Evolutionary conservation across 2,113 vertebrate species (phyloP).

Genomic region (Psammodynastes pulverulentus): DNA sequence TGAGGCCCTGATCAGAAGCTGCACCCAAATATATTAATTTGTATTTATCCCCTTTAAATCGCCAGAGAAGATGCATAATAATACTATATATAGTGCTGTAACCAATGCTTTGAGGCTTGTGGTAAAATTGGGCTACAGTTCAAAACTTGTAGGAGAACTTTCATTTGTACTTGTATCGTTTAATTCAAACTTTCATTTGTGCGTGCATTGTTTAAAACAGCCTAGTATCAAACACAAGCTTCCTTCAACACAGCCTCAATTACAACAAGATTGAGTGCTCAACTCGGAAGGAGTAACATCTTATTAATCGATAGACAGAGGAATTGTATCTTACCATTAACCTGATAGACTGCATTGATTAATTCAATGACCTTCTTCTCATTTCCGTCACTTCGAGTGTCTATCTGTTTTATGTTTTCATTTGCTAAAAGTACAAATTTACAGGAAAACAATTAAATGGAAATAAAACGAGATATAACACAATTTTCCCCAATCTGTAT

Average conservation of each 20-base stretch:
- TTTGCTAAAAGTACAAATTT: background rate
- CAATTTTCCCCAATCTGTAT: background rate
- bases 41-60: background rate
- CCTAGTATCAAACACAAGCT: background rate
- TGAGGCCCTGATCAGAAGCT: background rate
- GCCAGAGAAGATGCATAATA: background rate
- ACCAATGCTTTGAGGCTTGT: background rate
- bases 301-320: background rate
- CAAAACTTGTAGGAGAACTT: background rate
- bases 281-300: background rate
- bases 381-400: background rate
- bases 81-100: background rate
- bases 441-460: background rate
- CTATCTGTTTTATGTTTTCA: background rate
- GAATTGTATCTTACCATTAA: conserved; percentile 4
- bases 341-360: background rate
- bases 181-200: background rate
- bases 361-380: background rate
- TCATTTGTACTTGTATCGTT: background rate
- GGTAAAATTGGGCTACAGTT: background rate
- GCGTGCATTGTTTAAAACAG: too few species aligned
- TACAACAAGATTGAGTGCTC: background rate
- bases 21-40: background rate
- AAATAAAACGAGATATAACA: background rate
- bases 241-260: background rate